Conservation (phyloP, 2,113 vertebrate genomes). For the Amblyopsis rosae region DNA sequence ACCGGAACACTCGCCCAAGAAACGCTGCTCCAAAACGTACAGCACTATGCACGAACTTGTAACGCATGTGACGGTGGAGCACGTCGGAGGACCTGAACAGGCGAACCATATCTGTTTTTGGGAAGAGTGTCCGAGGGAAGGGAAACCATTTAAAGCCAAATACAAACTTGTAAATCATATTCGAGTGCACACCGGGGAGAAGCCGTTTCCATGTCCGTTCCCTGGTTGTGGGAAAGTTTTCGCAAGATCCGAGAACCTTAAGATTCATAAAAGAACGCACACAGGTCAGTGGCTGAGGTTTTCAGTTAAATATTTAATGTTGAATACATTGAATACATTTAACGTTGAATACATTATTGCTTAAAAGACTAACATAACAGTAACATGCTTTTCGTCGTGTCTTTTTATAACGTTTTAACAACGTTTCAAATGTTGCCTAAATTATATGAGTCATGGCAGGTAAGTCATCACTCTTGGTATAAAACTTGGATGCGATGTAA, state of each 20-base stretch:
- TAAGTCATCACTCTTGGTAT: constrained; percentile 25
- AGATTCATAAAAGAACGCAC: constrained; percentile 99
- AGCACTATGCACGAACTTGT: constrained; percentile 98
- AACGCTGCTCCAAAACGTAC: constrained; percentile 96
- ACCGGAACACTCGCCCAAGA: constrained; percentile 83
- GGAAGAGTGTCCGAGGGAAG: constrained; percentile 98
- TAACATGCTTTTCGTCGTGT: too few relatives aligned
- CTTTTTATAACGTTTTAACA: not conserved
- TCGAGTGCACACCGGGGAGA: constrained; percentile 98
- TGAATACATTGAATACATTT: constrained; percentile 27
- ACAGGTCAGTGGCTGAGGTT: constrained; percentile 88
- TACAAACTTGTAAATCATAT: constrained; percentile 99
- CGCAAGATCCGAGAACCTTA: constrained; percentile 97
- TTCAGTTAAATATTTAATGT: not conserved
- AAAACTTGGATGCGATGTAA: not conserved
- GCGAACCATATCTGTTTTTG: constrained; percentile 97
- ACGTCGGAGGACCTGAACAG: constrained; percentile 98
- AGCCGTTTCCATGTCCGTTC: constrained; percentile 98
- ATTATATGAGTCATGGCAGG: not conserved
- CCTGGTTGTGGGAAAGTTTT: constrained; percentile 99
- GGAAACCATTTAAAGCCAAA: constrained; percentile 99
- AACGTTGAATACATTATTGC: not conserved
- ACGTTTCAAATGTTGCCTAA: not conserved
- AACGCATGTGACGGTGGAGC: constrained; percentile 97
- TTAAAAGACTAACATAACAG: too few relatives aligned